Evolutionary conservation across 92 coral and sea anemone genomes (phyloP), one percentile per base, ranked within the genome.

Genomic region (Palythoa caribaeorum): DNA sequence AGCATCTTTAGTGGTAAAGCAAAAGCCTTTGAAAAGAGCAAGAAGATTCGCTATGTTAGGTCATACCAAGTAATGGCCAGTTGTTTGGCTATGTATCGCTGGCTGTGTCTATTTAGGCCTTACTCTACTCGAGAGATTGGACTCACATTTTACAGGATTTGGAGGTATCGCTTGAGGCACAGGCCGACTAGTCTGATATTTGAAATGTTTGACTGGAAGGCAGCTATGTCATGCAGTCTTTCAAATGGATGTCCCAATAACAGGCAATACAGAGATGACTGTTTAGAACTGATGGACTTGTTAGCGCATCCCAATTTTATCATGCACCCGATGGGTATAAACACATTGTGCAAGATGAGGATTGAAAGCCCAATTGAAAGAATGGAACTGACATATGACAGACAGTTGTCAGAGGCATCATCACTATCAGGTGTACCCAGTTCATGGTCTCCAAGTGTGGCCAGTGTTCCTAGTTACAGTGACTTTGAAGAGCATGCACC

Each of bases 181-280:
- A 80, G 88, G 59, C 90, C 88, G 39, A 95, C 97, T 0, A 96
- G 98, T 36, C 89, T 92, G 38, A 90, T 94, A 57, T 97, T 97
- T 86, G 99, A 97, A 66, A 80, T 96, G 19, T 97, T 88, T 76
- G 99, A 97, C 88, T 97, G 99, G 99, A 97, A 97, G 50, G 99
- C 99, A 0, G 99, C 99, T 0, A 97, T 97, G 99, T 95, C 98
- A 1, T 95, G 97, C 37, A 94, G 93, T 12, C 89, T 97, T 35
- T 92, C 96, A 1, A 94, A 90, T 38, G 99, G 99, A 6, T 90
- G 95, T 40, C 99, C 99, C 2, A 70, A 92, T 21, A 86, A 93
- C 15, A 88, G 63, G 14, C 77, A 90, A 48, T 97, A 92, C 90
- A 90, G 68, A 72, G 97, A 97, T 15, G 99, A 92, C 77, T 95